Percentiles rank a stretch among this genome's conserved stretches.
phyloP scores from a whole-genome alignment of 1,140 invertebrate species.

The Dryas iulia region DNA sequence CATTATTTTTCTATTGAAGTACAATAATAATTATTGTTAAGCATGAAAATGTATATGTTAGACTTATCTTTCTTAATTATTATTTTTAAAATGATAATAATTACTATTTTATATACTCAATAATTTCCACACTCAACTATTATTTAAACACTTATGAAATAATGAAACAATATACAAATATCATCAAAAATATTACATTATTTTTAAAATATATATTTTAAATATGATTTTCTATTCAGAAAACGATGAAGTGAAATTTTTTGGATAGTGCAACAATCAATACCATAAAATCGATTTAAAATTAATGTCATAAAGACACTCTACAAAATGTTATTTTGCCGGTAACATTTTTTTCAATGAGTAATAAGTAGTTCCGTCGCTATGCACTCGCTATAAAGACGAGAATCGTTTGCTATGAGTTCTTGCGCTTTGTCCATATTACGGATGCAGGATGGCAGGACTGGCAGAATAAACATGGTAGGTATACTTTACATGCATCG shows the following conservation, averaged over 20 bases:
- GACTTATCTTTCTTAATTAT: not conserved
- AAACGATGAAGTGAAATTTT: not conserved
- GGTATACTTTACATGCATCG: conserved; percentile 75
- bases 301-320: conserved; percentile 70
- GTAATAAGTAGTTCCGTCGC: conserved; percentile 32
- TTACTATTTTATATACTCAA: not conserved
- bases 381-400: conserved; percentile 34
- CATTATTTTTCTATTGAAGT: not conserved
- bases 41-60: not conserved
- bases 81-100: conserved; percentile 2
- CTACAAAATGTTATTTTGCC: conserved; percentile 44
- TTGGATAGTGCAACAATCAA: not conserved
- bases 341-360: conserved; percentile 10
- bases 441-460: conserved; percentile 67
- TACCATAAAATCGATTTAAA: conserved; percentile 39
- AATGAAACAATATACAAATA: too few relatives aligned
- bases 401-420: conserved; percentile 17
- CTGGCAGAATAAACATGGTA: conserved; percentile 73
- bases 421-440: conserved; percentile 45
- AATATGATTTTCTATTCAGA: too few relatives aligned
- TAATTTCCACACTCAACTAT: not conserved
- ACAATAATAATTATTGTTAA: not conserved
- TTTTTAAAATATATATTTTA: conserved; percentile 47
- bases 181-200: too few relatives aligned
- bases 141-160: conserved; percentile 37